Percentiles rank a stretch among this genome's conserved stretches.
Evolutionary conservation across 2,113 vertebrate genomes (phyloP).

Genomic region (Microtus oregoni): DNA sequence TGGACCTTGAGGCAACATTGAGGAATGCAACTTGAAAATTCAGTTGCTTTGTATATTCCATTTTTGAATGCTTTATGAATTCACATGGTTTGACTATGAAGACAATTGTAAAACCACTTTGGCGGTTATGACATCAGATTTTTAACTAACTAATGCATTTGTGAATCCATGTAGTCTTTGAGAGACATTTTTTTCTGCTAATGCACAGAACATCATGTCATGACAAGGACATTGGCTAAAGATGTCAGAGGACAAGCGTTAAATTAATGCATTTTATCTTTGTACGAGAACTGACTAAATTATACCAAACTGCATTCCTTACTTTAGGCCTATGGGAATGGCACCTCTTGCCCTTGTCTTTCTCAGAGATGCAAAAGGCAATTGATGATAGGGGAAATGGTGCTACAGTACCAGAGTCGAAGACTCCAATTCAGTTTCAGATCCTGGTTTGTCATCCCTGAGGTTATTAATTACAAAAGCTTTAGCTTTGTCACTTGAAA

Average conservation of each 20-base stretch:
- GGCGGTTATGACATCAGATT: background rate
- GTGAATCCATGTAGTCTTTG: background rate
- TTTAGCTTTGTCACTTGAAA: background rate
- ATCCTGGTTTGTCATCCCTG: background rate
- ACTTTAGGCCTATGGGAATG: background rate
- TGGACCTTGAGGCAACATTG: constrained; percentile 84
- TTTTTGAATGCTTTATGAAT: constrained; percentile 59
- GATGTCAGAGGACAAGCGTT: background rate
- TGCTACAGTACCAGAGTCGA: background rate
- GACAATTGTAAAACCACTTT: constrained; percentile 44
- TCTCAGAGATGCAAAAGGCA: background rate
- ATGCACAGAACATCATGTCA: background rate
- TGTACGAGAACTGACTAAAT: background rate
- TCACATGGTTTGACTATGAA: constrained; percentile 1
- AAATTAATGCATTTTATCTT: background rate
- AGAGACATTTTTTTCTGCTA: background rate
- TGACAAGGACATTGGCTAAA: background rate
- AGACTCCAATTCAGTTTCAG: background rate
- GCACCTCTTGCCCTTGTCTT: background rate
- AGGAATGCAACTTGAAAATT: constrained; percentile 62
- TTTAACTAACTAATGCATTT: background rate
- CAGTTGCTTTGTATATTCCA: constrained; percentile 18
- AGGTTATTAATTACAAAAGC: background rate
- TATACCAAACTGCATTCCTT: background rate
- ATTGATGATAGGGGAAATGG: background rate